Percentiles rank a stretch among this genome's conserved stretches.
These are phyloP conservation scores for Silurus lanzhouensis DNA, from an alignment of 2,797 vertebrate species.

Conservation along the genomic window DNA sequence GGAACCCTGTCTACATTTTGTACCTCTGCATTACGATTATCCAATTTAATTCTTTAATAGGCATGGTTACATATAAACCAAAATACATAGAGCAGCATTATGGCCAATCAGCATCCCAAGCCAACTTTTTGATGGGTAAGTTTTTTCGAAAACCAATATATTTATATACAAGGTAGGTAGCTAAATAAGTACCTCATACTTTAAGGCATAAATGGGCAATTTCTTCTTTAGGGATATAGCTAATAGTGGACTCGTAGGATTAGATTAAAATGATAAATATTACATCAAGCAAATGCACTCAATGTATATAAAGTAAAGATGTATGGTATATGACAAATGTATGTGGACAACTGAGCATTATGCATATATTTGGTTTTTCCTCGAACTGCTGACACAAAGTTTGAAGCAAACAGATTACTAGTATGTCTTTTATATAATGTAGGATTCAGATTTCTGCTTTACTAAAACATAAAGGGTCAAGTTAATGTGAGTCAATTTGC, in stretches of 20 bases:
- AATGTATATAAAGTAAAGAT: not conserved
- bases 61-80: conserved; percentile 95
- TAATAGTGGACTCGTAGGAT: not conserved
- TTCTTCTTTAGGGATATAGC: not conserved
- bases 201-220: not conserved
- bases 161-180: not conserved
- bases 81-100: conserved; percentile 97
- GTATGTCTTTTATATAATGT: not conserved
- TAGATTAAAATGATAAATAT: not conserved
- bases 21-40: conserved; percentile 88
- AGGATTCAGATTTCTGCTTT: too few species aligned
- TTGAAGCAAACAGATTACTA: not conserved
- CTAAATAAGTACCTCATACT: not conserved
- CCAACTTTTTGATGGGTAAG: conserved; percentile 94
- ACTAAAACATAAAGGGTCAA: too few species aligned
- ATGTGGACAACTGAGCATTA: not conserved
- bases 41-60: conserved; percentile 93
- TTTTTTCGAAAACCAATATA: not conserved
- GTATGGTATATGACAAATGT: not conserved
- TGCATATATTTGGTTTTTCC: not conserved
- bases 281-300: not conserved
- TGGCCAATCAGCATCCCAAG: conserved; percentile 86
- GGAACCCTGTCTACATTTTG: conserved; percentile 85
- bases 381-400: not conserved
- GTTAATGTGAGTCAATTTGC: too few species aligned